These are phyloP conservation scores for Scortum barcoo DNA, from an alignment of 2,113 vertebrate species.

Conservation along the genomic window DNA sequence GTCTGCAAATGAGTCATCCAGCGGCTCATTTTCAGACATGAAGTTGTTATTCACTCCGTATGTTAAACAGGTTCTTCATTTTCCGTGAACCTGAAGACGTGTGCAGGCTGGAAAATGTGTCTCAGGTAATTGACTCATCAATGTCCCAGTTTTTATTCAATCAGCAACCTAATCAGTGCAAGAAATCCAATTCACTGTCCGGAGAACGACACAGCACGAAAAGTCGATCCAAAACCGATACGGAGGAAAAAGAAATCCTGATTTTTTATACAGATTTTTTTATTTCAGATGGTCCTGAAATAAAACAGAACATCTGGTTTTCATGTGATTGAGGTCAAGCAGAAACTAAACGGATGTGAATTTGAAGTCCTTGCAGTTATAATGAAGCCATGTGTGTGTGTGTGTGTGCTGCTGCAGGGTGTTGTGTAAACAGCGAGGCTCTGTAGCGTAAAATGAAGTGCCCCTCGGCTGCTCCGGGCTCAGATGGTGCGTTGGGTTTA, in stretches of 20 bases:
- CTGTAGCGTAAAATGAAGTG: conserved; percentile 70
- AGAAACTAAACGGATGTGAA: conserved; percentile 3
- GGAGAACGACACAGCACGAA: background rate
- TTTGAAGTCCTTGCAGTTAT: conserved; percentile 29
- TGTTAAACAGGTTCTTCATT: background rate
- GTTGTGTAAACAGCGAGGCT: conserved; percentile 64
- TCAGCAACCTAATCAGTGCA: conserved; percentile 1
- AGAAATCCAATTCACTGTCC: conserved; percentile 18
- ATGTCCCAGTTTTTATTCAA: conserved; percentile 22
- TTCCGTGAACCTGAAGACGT: background rate
- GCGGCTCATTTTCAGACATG: background rate
- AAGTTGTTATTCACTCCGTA: background rate
- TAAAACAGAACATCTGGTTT: conserved; percentile 25
- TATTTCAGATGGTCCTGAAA: background rate
- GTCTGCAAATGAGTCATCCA: background rate
- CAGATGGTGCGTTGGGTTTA: conserved; percentile 70
- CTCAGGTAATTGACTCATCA: conserved; percentile 35
- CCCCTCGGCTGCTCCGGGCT: conserved; percentile 54
- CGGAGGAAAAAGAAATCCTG: no score
- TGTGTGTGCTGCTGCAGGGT: conserved; percentile 37
- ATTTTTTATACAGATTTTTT: no score
- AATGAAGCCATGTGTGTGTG: background rate
- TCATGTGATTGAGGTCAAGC: conserved; percentile 18
- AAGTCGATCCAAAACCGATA: background rate
- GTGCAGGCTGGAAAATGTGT: background rate